A percentile compares a stretch with the other conserved stretches of the same genome.
Conservation (phyloP, 2,888 invertebrate species). For the Sesia bembeciformis region DNA sequence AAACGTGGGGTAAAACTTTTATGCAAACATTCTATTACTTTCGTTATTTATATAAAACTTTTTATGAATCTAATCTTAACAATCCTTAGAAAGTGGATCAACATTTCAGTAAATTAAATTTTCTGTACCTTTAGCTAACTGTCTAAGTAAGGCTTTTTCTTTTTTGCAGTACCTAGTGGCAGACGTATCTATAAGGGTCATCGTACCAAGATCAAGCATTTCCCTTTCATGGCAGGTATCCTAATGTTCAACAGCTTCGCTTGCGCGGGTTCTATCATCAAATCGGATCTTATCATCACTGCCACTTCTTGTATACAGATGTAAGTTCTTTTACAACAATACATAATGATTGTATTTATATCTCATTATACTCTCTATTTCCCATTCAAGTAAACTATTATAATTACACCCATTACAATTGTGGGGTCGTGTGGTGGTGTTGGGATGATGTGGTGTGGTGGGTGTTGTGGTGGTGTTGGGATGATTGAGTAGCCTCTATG, state of each 20-base stretch:
- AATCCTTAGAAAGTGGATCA: neutral
- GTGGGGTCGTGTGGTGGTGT: too few relatives aligned
- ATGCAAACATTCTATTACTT: too few relatives aligned
- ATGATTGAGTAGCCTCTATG: too few relatives aligned
- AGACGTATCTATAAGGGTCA: constrained; percentile 39
- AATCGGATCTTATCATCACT: constrained; percentile 45
- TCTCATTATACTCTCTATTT: neutral
- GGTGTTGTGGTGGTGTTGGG: too few relatives aligned
- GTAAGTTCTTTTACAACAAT: constrained; percentile 22
- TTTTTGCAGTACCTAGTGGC: constrained; percentile 17
- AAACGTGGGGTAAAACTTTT: constrained; percentile 38
- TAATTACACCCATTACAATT: too few relatives aligned
- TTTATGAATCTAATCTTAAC: neutral
- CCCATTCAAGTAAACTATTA: too few relatives aligned
- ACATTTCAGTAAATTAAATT: neutral
- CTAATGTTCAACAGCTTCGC: constrained; percentile 44
- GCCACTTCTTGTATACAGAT: constrained; percentile 57
- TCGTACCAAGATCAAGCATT: constrained; percentile 34
- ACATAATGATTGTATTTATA: neutral
- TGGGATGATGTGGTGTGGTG: too few relatives aligned
- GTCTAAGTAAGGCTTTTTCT: neutral
- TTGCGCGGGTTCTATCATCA: constrained; percentile 52
- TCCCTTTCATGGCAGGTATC: constrained; percentile 52
- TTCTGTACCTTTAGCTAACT: too few relatives aligned
- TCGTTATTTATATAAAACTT: neutral